Conservation (phyloP, 2,113 vertebrate genomes). For the Turnix velox region DNA sequence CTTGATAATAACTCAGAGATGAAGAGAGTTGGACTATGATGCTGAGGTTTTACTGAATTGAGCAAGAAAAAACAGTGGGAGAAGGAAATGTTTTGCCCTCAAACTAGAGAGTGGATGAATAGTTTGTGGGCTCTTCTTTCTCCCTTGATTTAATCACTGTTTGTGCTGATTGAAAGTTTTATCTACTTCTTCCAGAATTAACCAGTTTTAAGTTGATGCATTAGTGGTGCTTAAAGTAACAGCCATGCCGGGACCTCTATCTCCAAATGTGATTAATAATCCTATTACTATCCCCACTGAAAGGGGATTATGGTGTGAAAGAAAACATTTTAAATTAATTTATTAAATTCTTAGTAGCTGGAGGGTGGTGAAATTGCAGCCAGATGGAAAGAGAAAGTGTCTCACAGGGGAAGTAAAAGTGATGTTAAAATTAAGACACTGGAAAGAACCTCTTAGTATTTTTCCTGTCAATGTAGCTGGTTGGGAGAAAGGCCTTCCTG, state of each 20-base stretch:
- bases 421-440: neutral
- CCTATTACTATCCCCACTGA: neutral
- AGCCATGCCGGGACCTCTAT: neutral
- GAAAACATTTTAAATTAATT: slow-evolving; percentile 15
- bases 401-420: neutral
- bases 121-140: neutral
- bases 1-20: neutral
- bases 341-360: neutral
- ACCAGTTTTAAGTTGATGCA: neutral
- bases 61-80: neutral
- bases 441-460: neutral
- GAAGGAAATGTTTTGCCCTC: neutral
- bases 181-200: neutral
- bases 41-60: neutral
- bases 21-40: neutral
- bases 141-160: neutral
- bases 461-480: neutral
- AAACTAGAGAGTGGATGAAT: neutral
- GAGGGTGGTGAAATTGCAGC: neutral
- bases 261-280: neutral
- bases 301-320: neutral
- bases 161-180: neutral
- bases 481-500: neutral
- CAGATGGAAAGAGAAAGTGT: neutral
- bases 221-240: neutral